Conservation (phyloP, 2,888 invertebrate species). For the Operophtera brumata region DNA sequence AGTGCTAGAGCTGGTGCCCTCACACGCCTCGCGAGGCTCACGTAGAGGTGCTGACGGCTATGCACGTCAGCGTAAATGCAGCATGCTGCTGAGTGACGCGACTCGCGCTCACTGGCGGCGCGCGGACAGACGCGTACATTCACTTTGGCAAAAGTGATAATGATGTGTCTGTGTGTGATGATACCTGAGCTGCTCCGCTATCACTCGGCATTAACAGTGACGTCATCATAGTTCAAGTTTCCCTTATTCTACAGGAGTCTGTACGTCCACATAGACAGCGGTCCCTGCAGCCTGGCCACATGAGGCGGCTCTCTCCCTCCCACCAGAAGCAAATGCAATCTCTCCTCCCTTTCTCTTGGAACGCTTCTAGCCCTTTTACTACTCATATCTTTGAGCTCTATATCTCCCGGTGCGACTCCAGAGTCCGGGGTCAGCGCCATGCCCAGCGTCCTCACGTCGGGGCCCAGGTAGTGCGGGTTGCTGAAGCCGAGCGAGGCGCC, state of each 20-base stretch:
- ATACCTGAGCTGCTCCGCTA: too few species aligned
- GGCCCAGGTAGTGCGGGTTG: constrained; percentile 88
- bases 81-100: too few species aligned
- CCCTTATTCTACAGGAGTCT: constrained; percentile 11
- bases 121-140: too few species aligned
- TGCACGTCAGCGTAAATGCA: too few species aligned
- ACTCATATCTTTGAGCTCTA: constrained; percentile 65
- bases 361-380: constrained; percentile 45
- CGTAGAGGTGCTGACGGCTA: too few species aligned
- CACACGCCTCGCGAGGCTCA: too few species aligned
- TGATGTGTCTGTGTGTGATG: too few species aligned
- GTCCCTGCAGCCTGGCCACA: constrained; percentile 87
- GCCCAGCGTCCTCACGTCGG: constrained; percentile 85
- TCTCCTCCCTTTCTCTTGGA: constrained; percentile 47
- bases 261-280: constrained; percentile 88
- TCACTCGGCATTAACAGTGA: not conserved
- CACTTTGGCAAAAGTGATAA: too few species aligned
- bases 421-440: constrained; percentile 84
- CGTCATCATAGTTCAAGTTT: not conserved
- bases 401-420: constrained; percentile 76
- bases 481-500: constrained; percentile 83
- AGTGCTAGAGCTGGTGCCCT: too few species aligned
- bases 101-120: too few species aligned
- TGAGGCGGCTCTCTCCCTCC: constrained; percentile 91
- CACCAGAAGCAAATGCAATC: constrained; percentile 75